Evolutionary conservation across 2,797 vertebrate species (phyloP).

Genomic region (Varecia variegata): DNA sequence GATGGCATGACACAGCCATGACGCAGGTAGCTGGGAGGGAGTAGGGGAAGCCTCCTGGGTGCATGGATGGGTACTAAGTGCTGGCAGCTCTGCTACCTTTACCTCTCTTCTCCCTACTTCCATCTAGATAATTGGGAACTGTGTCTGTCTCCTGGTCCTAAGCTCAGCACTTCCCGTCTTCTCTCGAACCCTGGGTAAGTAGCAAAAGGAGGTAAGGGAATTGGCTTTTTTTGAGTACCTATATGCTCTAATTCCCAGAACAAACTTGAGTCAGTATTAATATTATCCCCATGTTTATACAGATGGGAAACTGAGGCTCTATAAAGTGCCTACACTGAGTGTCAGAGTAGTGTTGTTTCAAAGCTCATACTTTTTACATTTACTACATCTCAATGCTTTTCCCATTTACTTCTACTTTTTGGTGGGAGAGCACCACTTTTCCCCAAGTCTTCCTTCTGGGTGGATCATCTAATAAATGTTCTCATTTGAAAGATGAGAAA

Average conservation of each 20-base stretch:
- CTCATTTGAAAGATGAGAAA: not conserved
- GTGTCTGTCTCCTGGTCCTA: slow-evolving; percentile 95
- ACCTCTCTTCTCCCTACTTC: not conserved
- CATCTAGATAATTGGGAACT: slow-evolving; percentile 96
- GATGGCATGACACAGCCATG: slow-evolving; percentile 92
- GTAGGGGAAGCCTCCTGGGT: not conserved
- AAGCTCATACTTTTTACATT: not conserved
- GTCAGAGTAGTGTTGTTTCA: not conserved
- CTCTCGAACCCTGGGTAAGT: slow-evolving; percentile 96
- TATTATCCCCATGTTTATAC: not conserved
- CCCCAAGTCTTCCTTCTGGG: not conserved
- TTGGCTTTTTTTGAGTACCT: not conserved
- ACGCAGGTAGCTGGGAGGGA: slow-evolving; percentile 89
- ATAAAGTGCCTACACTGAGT: not conserved
- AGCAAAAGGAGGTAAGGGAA: not conserved
- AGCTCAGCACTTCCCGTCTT: slow-evolving; percentile 97
- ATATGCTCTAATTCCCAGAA: not conserved
- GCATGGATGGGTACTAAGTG: not conserved
- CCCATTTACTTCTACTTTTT: not conserved
- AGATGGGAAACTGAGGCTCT: slow-evolving; percentile 4
- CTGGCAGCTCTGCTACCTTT: not conserved
- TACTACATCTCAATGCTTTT: not conserved
- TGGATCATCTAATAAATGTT: not conserved
- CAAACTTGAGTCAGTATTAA: not conserved
- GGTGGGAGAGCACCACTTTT: not conserved